Conservation (phyloP, 1,140 invertebrate species). For the Phthorimaea operculella region DNA sequence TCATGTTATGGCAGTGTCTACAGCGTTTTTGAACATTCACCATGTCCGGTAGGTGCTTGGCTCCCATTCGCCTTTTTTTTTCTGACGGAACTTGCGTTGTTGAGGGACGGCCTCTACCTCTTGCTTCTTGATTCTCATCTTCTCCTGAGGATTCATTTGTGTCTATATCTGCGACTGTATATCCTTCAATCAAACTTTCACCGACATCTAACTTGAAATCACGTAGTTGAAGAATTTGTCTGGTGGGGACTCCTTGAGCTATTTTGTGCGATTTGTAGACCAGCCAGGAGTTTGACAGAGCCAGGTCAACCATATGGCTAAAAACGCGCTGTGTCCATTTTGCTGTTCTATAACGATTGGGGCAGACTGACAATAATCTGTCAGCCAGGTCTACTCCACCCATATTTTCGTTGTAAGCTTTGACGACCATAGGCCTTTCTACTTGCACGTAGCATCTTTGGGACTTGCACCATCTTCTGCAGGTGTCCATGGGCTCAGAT, state of each 20-base stretch:
- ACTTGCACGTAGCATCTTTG: background rate
- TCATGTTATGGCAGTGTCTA: too few species aligned
- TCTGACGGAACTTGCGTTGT: too few species aligned
- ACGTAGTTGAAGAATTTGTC: constrained; percentile 1
- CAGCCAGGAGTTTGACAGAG: constrained; percentile 7
- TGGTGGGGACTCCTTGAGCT: background rate
- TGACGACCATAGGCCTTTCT: background rate
- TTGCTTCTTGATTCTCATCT: too few species aligned
- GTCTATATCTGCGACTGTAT: too few species aligned
- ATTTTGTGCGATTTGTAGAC: background rate
- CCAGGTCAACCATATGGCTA: constrained; percentile 7
- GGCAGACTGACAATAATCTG: constrained; percentile 4
- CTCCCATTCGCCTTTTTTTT: too few species aligned
- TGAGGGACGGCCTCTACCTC: too few species aligned
- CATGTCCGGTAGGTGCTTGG: too few species aligned
- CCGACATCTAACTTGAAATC: constrained; percentile 4
- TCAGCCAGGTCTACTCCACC: constrained; percentile 9
- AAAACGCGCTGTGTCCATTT: constrained; percentile 8
- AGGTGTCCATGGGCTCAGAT: background rate
- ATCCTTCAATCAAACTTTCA: background rate
- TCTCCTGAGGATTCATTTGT: too few species aligned
- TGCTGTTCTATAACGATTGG: background rate
- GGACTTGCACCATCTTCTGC: constrained; percentile 1
- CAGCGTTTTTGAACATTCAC: too few species aligned
- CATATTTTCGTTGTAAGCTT: constrained; percentile 5